Evolutionary conservation across 35 echinoderm and acorn worm species (phyloP).

Genomic region (Anneissia japonica): DNA sequence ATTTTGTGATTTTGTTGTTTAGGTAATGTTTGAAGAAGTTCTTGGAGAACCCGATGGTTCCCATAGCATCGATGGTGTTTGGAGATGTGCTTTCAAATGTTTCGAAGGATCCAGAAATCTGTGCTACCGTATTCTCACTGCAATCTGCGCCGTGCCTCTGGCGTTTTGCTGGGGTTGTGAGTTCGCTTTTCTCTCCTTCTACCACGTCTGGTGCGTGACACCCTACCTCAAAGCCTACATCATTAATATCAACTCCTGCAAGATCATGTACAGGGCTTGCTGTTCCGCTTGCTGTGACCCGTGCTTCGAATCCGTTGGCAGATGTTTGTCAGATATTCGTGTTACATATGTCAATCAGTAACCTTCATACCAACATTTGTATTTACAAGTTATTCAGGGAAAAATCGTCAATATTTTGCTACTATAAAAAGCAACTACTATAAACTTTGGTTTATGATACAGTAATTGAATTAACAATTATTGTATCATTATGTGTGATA

Average conservation of each 20-base stretch:
- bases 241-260: constrained; percentile 2
- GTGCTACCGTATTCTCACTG: not conserved
- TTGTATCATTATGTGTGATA: no score
- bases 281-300: not conserved
- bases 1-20: not conserved
- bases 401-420: no score
- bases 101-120: not conserved
- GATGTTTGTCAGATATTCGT: constrained; percentile 1
- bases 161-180: constrained; percentile 4
- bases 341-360: not conserved
- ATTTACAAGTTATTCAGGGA: no score
- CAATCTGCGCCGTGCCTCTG: not conserved
- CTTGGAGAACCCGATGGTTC: not conserved
- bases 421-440: no score
- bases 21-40: not conserved
- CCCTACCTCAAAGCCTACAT: constrained; percentile 3
- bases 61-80: constrained; percentile 6
- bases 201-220: not conserved
- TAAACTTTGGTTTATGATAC: no score
- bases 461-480: no score
- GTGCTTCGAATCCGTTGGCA: not conserved
- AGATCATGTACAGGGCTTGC: not conserved
- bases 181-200: not conserved
- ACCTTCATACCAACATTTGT: no score
- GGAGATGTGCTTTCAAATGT: not conserved